Evolutionary conservation across 2,888 invertebrate genomes (phyloP).

Genomic region (Marronus borbonicus): DNA sequence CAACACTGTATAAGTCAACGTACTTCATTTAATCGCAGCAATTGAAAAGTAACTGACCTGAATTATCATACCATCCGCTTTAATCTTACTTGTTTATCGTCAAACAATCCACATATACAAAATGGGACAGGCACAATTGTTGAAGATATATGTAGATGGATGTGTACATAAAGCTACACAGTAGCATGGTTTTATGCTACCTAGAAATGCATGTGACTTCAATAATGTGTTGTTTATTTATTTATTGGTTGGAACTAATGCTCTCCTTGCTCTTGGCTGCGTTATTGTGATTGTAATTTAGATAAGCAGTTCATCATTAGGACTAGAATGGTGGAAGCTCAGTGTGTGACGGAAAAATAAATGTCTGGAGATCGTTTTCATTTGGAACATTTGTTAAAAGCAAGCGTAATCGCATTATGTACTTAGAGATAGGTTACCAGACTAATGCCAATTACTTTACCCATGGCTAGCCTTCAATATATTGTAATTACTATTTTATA

Average conservation of each 20-base stretch:
- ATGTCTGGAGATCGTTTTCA: not conserved
- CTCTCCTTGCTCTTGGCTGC: conserved; percentile 35
- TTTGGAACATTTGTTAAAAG: not conserved
- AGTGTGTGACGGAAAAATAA: conserved; percentile 31
- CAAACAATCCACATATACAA: conserved; percentile 31
- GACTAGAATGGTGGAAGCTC: conserved; percentile 16
- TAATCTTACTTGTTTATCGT: conserved; percentile 39
- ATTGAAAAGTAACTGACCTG: conserved; percentile 34
- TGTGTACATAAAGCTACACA: not conserved
- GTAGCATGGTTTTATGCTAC: not conserved
- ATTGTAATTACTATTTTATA: too few relatives aligned
- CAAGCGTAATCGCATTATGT: too few relatives aligned
- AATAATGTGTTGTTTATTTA: conserved; percentile 33
- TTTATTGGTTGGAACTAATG: conserved; percentile 34
- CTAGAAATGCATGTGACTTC: conserved; percentile 6
- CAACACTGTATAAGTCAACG: not conserved
- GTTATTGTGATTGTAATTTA: conserved; percentile 50
- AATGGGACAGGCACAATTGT: conserved; percentile 36
- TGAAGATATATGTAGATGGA: conserved; percentile 36
- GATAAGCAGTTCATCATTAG: conserved; percentile 37
- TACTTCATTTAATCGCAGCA: conserved; percentile 2
- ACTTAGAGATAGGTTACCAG: not conserved
- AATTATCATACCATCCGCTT: conserved; percentile 23
- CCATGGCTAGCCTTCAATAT: too few relatives aligned
- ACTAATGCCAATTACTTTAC: not conserved